Evolutionary conservation across 1,140 invertebrate species (phyloP), one percentile per base, ranked within the genome.

Genomic region (Cepaea nemoralis): DNA sequence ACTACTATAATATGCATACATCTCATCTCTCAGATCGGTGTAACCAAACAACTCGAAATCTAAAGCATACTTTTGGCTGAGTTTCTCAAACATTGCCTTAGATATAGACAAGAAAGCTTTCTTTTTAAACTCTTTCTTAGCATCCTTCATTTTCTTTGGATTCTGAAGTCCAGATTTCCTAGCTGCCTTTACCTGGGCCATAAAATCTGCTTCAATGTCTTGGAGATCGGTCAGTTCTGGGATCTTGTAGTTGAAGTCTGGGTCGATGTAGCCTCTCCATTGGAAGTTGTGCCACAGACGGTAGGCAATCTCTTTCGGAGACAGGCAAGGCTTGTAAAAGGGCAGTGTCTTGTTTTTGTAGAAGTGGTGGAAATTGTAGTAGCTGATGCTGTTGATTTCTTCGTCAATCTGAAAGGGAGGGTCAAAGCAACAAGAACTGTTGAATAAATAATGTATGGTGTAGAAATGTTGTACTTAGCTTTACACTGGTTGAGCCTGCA

Each of bases 261-360:
- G 71, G 71, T 74, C 71, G 33, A 74, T 74, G 42, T 74, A 74
- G 33, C 71, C 71, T 31, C 42, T 24, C 71, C 71, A 74, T 12
- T 14, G 40, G 42, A 50, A 74, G 24, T 42, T 74, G 1, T 74
- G 42, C 71, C 71, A 74, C 2, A 74, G 35, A n/a, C 71, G 39
- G 42, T 74, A 74, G 16, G 71, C 71, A 39, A 74, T 39, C 42
- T 74, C 71, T n/a, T 27, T 42, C 0, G 31, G 14, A n/a, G 40
- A 27, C 22, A 74, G 48, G n/a, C 71, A 74, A 6, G 71, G 6
- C 1, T 33, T 42, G 42, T 45, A 45, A 33, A 74, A 74, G 1
- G 2, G 48, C 1, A 16, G 0, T 2, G 0, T 33, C 10, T 6
- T 8, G n/a, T 50, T 27, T 24, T 42, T 45, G 39, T 50, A 33